Conservation (phyloP, 1,140 invertebrate genomes). For the Meloidogyne exigua region DNA sequence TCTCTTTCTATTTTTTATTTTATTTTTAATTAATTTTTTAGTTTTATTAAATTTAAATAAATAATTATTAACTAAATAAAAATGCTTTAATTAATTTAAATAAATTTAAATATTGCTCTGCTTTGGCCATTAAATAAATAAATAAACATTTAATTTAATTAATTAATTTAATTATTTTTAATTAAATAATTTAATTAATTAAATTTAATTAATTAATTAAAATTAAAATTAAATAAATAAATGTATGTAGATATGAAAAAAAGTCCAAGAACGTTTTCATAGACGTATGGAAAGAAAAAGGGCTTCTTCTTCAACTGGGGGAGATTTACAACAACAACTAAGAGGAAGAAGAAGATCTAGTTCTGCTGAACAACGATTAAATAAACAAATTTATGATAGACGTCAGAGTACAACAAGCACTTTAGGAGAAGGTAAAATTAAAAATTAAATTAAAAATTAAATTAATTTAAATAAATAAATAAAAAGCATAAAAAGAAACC, state of each 20-base stretch:
- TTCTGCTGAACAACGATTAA: neutral
- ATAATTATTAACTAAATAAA: too few relatives aligned
- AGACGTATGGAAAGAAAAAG: conserved; percentile 61
- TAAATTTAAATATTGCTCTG: too few relatives aligned
- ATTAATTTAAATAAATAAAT: neutral
- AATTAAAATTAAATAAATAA: too few relatives aligned
- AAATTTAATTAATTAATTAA: too few relatives aligned
- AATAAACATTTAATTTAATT: too few relatives aligned
- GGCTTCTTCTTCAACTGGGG: conserved; percentile 38
- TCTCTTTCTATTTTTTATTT: neutral
- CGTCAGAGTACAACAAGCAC: conserved; percentile 15
- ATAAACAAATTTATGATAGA: neutral
- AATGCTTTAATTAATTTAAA: too few relatives aligned
- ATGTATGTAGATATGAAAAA: conserved; percentile 56
- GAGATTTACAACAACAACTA: conserved; percentile 22
- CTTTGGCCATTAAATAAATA: too few relatives aligned
- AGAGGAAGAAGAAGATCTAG: neutral
- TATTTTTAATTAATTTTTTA: neutral
- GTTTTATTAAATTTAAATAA: too few relatives aligned
- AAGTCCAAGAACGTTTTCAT: conserved; percentile 61
- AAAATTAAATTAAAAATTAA: neutral
- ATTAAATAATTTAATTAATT: too few relatives aligned
- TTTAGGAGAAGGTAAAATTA: conserved; percentile 12
- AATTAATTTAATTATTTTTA: too few relatives aligned
- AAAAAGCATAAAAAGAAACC: neutral